Base-by-base conservation (phyloP, 2,113 vertebrate species). In the Colaptes auratus region DNA sequence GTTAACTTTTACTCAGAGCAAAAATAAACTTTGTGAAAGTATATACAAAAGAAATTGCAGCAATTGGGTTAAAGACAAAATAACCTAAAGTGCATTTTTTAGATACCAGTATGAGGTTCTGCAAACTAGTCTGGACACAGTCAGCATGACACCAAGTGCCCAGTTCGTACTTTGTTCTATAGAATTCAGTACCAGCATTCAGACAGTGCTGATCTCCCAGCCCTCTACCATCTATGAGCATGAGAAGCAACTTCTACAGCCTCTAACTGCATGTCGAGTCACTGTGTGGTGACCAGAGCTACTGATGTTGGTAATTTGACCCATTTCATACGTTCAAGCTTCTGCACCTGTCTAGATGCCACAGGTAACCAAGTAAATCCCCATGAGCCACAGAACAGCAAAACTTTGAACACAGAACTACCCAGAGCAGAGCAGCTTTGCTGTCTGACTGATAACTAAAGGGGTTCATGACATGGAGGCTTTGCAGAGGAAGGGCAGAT, bases 1-100 rank as follows among this genome's bases (percentile, higher is more conserved):
- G 96, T 96, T 94, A 96, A 97, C 94, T 97, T 97, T 97, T 97
- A 97, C 96, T 98, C 96, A 96, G 97, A 98, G 96, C 95, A 97
- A 97, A 97, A 98, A 98, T 97, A 97, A 98, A 98, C 97, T 98
- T 97, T 97, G 96, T 97, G 97, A 96, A 98, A 97, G 96, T 97
- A 96, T 97, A 95, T 97, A 98, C 96, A 97, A 98, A 98, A 97
- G 93, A 98, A 97, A 98, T 97, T 97, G 98, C 98, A 98, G 98
- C 98, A 98, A 97, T 96, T 66, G 97, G 96, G 97, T 98, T 98
- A 98, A 98, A 97, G 97, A 98, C 86, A 98, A 98, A 97, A 97
- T 97, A 98, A 98, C 97, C 97, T 98, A 98, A 98, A 98, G 98
- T 98, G 98, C 98, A 98, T 98, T 97, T 39, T 39, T 97, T 95